These are phyloP conservation scores for Euclidia mi DNA, from an alignment of 2,888 invertebrate species.

Conservation along the genomic window DNA sequence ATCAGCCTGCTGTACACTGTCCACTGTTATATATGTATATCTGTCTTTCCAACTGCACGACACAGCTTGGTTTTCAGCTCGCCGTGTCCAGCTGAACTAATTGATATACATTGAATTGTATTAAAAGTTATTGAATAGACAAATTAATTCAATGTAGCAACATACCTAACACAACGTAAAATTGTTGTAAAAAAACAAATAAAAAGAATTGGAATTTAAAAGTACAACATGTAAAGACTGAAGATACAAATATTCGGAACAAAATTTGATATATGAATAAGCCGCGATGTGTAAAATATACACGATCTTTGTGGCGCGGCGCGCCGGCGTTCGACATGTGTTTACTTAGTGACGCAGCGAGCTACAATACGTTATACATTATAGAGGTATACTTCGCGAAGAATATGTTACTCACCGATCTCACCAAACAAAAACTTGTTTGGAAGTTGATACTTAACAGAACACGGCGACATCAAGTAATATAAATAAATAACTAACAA, in stretches of 20 bases:
- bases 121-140: too few species aligned
- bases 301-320: constrained; percentile 39
- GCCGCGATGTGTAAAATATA: constrained; percentile 33
- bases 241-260: not conserved
- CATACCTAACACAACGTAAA: too few species aligned
- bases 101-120: too few species aligned
- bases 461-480: not conserved
- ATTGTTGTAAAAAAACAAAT: too few species aligned
- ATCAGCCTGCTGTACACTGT: too few species aligned
- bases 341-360: constrained; percentile 57
- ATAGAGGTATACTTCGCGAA: constrained; percentile 48
- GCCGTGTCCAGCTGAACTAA: too few species aligned
- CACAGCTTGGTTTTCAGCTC: too few species aligned
- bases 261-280: constrained; percentile 16
- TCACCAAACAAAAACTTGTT: constrained; percentile 46
- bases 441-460: constrained; percentile 34
- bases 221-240: too few species aligned
- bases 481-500: not conserved
- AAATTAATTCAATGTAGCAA: too few species aligned
- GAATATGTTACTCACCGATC: constrained; percentile 47
- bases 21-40: too few species aligned
- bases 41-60: too few species aligned
- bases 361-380: constrained; percentile 51
- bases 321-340: constrained; percentile 50
- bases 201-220: too few species aligned